Evolutionary conservation across 2,888 invertebrate genomes (phyloP), one percentile per base, ranked within the genome.

Genomic region (Tipula lateralis): DNA sequence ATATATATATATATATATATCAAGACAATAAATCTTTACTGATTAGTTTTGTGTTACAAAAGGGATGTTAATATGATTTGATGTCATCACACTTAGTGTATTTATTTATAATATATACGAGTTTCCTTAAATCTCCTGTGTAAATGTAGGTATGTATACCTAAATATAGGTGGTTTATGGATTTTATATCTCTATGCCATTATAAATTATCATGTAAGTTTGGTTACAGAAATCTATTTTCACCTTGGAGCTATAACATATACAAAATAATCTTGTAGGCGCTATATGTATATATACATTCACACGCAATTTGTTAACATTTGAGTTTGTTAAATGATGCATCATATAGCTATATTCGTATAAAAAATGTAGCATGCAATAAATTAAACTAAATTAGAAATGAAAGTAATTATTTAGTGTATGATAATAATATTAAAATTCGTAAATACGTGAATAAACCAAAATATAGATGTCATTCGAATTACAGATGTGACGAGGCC

Each of bases 1-100:
- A n/a, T n/a, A n/a, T n/a, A n/a, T n/a, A n/a, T n/a, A n/a, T n/a
- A n/a, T n/a, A n/a, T n/a, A n/a, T 66, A 66, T 19, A 24, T 66
- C 66, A 7, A 7, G 24, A 24, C n/a, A 66, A 66, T 66, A 66
- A 66, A 66, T 66, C 66, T 24, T 24, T 66, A 9, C 9, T 24
- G 66, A 66, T 66, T 66, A 66, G 66, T 66, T 66, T 66, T 66
- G 66, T 66, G 66, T 66, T 66, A 24, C 66, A 24, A 66, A 66
- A 66, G 4, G 66, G 66, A 66, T 66, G 66, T 66, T 66, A 66
- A 66, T 66, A 66, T 66, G 66, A 24, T 19, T 66, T 24, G 66
- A 66, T 24, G 66, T 66, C 66, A 66, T 66, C 66, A 66, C 24
- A 66, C 19, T 66, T 2, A 66, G 66, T 12, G 24, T 24, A 66